Evolutionary conservation across 2,888 invertebrate genomes (phyloP).

Genomic region (Xestia sexstrigata): DNA sequence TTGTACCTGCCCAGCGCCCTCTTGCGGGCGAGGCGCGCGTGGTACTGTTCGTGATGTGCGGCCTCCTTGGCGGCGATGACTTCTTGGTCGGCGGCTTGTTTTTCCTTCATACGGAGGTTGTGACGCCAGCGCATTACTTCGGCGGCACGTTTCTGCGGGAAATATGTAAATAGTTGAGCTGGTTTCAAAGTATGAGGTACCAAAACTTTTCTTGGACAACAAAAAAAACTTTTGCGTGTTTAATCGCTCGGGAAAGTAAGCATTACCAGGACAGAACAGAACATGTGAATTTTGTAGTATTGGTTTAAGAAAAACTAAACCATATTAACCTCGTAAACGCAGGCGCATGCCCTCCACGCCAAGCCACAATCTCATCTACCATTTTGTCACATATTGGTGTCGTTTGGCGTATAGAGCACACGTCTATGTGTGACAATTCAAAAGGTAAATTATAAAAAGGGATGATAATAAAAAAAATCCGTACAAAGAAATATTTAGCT

Average conservation of each 20-base stretch:
- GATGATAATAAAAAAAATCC: too few relatives aligned
- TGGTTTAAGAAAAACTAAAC: too few relatives aligned
- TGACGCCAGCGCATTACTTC: constrained; percentile 93
- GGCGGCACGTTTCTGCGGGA: constrained; percentile 91
- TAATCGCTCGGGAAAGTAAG: not conserved
- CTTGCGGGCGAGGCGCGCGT: constrained; percentile 90
- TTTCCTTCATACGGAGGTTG: constrained; percentile 90
- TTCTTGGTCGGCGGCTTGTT: constrained; percentile 91
- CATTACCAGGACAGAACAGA: not conserved
- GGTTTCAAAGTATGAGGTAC: not conserved
- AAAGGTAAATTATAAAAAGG: too few relatives aligned
- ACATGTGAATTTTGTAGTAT: too few relatives aligned
- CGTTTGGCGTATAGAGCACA: too few relatives aligned
- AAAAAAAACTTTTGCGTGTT: not conserved
- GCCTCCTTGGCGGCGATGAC: constrained; percentile 92
- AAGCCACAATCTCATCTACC: too few relatives aligned
- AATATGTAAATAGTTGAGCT: not conserved
- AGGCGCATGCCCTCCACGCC: too few relatives aligned
- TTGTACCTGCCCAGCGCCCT: constrained; percentile 91
- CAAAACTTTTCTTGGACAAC: not conserved
- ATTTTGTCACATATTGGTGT: too few relatives aligned
- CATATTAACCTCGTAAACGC: too few relatives aligned
- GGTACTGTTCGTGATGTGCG: constrained; percentile 92
- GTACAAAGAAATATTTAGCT: too few relatives aligned
- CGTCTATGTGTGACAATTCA: too few relatives aligned